A percentile compares a stretch with the other conserved stretches of the same genome.
phyloP scores from a whole-genome alignment of 30 jellyfish, hydroid and myxozoan genomes.

The Aurelia sp. region DNA sequence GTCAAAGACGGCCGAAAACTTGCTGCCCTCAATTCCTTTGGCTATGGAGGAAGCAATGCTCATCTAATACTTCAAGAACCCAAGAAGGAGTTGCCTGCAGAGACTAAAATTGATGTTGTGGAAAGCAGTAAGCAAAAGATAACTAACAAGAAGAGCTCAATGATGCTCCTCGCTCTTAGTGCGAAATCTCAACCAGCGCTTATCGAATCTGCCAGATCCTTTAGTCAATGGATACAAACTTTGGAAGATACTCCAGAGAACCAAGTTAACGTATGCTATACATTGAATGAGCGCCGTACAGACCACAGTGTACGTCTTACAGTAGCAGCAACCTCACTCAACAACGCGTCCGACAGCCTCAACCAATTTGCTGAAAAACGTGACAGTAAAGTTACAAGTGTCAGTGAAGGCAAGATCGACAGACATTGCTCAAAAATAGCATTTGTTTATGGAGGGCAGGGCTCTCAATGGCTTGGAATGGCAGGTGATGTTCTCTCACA shows the following conservation, averaged over 20 bases:
- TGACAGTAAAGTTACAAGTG: conserved; percentile 9
- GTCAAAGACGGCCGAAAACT: conserved; percentile 7
- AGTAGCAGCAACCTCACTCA: conserved; percentile 27
- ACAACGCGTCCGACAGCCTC: conserved; percentile 28
- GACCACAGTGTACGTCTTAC: conserved; percentile 60
- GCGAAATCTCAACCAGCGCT: conserved; percentile 64
- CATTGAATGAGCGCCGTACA: conserved; percentile 63
- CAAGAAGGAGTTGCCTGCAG: neutral
- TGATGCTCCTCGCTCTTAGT: conserved; percentile 36
- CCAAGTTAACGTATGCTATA: conserved; percentile 21
- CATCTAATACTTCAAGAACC: conserved; percentile 63
- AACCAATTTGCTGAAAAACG: conserved; percentile 22
- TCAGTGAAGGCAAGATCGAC: conserved; percentile 36
- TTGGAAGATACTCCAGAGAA: conserved; percentile 42
- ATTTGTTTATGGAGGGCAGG: conserved; percentile 79
- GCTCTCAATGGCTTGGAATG: conserved; percentile 88
- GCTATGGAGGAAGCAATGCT: conserved; percentile 83
- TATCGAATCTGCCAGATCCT: conserved; percentile 35
- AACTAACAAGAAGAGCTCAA: neutral
- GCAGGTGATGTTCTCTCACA: conserved; percentile 57
- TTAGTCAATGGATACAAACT: conserved; percentile 53
- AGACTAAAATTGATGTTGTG: neutral
- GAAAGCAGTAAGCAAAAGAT: neutral
- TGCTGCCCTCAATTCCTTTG: conserved; percentile 77
- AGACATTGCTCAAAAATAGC: conserved; percentile 46